A percentile compares a stretch with the other conserved stretches of the same genome.
phyloP scores from a whole-genome alignment of 2,113 vertebrate genomes.

The Paradoxurus hermaphroditus region DNA sequence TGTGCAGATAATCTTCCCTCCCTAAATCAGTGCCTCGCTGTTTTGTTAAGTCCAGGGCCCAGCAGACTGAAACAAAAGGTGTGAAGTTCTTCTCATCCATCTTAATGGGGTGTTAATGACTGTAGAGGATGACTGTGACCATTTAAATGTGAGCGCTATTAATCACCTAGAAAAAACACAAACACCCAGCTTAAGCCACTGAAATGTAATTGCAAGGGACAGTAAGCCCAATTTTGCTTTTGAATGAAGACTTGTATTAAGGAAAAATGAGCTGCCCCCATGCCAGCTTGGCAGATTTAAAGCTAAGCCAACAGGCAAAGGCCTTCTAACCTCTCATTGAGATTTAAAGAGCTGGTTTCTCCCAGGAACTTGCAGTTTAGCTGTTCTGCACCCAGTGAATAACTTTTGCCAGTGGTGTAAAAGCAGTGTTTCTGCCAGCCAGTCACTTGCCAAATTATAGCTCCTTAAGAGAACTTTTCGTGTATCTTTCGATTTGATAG shows the following conservation, averaged over 20 bases:
- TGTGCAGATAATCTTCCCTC: conserved; percentile 59
- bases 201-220: conserved; percentile 76
- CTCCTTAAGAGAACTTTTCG: conserved; percentile 55
- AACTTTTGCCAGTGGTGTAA: conserved; percentile 69
- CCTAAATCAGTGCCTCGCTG: conserved; percentile 66
- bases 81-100: conserved; percentile 76
- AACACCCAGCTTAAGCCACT: conserved; percentile 52
- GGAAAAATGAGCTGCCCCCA: conserved; percentile 16
- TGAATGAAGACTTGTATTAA: conserved; percentile 56
- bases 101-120: conserved; percentile 80
- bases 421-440: conserved; percentile 65
- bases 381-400: conserved; percentile 62
- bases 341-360: conserved; percentile 59
- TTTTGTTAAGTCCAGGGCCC: conserved; percentile 69
- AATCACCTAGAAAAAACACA: conserved; percentile 79
- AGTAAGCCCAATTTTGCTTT: conserved; percentile 68
- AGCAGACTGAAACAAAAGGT: conserved; percentile 77
- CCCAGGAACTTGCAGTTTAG: conserved; percentile 61
- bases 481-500: conserved; percentile 40
- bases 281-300: conserved; percentile 62
- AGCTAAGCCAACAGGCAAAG: not conserved
- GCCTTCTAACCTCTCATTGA: conserved; percentile 44
- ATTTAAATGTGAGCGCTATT: conserved; percentile 80
- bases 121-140: conserved; percentile 71
- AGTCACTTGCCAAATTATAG: conserved; percentile 70